Evolutionary conservation across 2,888 invertebrate genomes (phyloP), one percentile per base, ranked within the genome.

Genomic region (Sympetrum striolatum): DNA sequence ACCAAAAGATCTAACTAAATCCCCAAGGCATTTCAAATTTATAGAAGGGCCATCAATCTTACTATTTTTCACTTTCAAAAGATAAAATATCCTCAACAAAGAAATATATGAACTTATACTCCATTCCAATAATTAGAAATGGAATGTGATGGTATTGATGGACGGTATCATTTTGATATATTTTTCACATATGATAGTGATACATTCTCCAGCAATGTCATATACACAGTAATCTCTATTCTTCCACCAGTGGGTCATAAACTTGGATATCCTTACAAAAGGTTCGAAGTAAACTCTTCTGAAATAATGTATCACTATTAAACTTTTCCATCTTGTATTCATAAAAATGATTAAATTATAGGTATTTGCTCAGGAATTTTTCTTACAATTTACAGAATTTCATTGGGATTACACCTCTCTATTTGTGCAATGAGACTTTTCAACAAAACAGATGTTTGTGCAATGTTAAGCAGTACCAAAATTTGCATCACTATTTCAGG

Each of bases 91-190:
- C n/a, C 60, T 90, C 80, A 81, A 90, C 80, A 90, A 35, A 90
- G 39, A 90, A 80, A 48, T 37, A 60, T 35, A 53, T 90, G 80
- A 53, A 80, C 39, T 80, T 90, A 44, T 48, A 80, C 53, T 90
- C 90, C 90, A 90, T 80, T 39, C 25, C 18, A n/a, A 58, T 14
- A 80, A 22, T 39, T 90, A 80, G 31, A 90, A 80, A 90, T 90
- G 90, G 90, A 80, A 80, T 90, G n/a, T 60, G 35, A 80, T 90
- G 90, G 58, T 80, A 90, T 53, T 48, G 86, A 80, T 90, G 90
- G 90, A 90, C 90, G 90, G 90, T 81, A 58, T 90, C 81, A 90
- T 90, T 90, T 90, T 90, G 90, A 90, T 90, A 90, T 90, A 90
- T 90, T 90, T 53, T 90, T 90, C 58, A 90, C 90, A 48, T 39